Base-by-base conservation (phyloP, 2,888 invertebrate genomes). In the Girardia tigrina region DNA sequence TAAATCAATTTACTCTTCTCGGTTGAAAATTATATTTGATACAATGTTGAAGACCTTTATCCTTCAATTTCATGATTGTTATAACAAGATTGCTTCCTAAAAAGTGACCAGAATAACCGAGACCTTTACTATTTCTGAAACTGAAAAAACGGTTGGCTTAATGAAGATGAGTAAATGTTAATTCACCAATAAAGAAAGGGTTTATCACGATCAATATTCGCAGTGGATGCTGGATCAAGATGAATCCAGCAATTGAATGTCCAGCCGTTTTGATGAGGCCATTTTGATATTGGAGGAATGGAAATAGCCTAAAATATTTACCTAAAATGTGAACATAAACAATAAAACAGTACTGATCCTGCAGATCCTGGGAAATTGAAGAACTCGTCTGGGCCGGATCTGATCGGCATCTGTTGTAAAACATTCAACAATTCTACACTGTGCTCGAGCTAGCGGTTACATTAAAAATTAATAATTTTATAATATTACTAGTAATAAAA, bases 241-340 rank as follows among this genome's bases (percentile, higher is more conserved):
- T 97, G 89, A 85, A 99, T 92, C 98, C 98, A 99, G 80, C 95
- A 95, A 81, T 94, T 92, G 86, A 99, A 98, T 75, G 98, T 97
- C 89, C 97, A 99, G 77, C 98, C 98, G 86, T 90, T 94, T 86
- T 97, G 95, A 86, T 97, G 92, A 42, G 98, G 98, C 95, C 97
- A 98, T 85, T 92, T 90, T 78, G 94, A 92, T 82, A 99, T 87
- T 23, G 98, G 98, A 74, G 98, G 97, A 82, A 99, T 87, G 71
- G 95, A 92, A 81, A 98, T 89, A 77, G 94, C 95, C 95, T 95
- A 87, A 2, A 8, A 28, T 4, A 23, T 29, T 73, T 23, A 6
- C 2, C 12, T 76, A 16, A 23, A 76, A 23, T n/a, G 16, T n/a
- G 26, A 16, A 75, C n/a, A 20, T 74, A 16, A 23, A 14, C 16